Evolutionary conservation across 1,140 invertebrate species (phyloP).

Genomic region (Apolygus lucorum): DNA sequence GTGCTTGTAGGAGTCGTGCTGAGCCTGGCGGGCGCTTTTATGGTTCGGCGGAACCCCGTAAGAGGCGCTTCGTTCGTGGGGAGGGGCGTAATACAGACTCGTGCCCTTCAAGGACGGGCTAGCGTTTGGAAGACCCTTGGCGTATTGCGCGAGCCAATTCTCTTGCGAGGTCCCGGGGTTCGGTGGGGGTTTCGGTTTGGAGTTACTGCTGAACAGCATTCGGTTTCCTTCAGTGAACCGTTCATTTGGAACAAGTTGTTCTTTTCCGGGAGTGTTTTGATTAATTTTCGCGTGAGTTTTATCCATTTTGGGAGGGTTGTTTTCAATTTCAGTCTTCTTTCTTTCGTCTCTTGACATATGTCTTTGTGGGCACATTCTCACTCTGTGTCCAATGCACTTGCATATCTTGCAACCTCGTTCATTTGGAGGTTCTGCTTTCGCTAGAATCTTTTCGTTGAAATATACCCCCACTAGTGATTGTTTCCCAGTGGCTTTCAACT

Average conservation of each 20-base stretch:
- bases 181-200: neutral
- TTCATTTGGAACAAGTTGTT: neutral
- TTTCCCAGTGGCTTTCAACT: conserved; percentile 1
- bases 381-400: conserved; percentile 51
- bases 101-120: too few relatives aligned
- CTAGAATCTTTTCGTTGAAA: conserved; percentile 40
- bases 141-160: neutral
- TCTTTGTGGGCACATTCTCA: conserved; percentile 43
- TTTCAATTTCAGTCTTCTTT: neutral
- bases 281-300: neutral
- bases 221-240: neutral
- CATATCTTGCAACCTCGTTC: conserved; percentile 50
- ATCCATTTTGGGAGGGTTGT: neutral
- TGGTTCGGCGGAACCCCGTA: neutral
- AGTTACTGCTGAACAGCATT: neutral
- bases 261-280: too few relatives aligned
- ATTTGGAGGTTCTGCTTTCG: conserved; percentile 45
- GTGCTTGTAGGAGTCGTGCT: neutral
- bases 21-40: neutral
- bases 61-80: too few relatives aligned
- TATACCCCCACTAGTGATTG: conserved; percentile 39
- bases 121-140: too few relatives aligned
- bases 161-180: neutral
- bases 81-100: too few relatives aligned
- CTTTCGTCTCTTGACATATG: neutral